Evolutionary conservation across 2,113 vertebrate species (phyloP).

Genomic region (Oncorhynchus nerka): DNA sequence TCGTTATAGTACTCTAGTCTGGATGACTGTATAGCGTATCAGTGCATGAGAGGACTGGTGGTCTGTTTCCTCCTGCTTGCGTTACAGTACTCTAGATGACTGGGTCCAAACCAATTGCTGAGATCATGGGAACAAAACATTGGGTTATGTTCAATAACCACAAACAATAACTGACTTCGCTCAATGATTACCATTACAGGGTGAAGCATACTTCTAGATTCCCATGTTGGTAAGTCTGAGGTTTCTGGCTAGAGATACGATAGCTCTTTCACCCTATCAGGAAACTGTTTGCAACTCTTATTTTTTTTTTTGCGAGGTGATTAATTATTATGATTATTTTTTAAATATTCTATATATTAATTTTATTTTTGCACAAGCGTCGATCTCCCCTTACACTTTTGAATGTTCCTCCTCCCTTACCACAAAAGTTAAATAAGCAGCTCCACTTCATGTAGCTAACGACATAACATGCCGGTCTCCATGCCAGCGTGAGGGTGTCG

Average conservation of each 20-base stretch:
- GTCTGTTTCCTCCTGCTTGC: conserved; percentile 50
- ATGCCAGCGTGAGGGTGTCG: conserved; percentile 80
- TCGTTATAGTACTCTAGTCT: too few species aligned
- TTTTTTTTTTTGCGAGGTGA: conserved; percentile 69
- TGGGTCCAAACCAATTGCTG: conserved; percentile 58
- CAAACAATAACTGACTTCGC: conserved; percentile 57
- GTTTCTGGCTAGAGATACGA: conserved; percentile 36
- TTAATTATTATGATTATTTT: conserved; percentile 74
- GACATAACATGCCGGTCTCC: conserved; percentile 78
- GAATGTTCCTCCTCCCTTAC: conserved; percentile 65
- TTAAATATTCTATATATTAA: not conserved
- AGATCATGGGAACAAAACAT: conserved; percentile 65
- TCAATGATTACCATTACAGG: conserved; percentile 38
- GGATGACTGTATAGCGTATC: conserved; percentile 46
- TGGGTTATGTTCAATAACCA: conserved; percentile 44
- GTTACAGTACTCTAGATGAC: conserved; percentile 63
- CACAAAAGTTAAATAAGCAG: conserved; percentile 84
- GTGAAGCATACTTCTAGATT: conserved; percentile 51
- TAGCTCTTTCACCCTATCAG: conserved; percentile 57
- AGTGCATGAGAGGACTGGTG: conserved; percentile 29
- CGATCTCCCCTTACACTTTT: conserved; percentile 35
- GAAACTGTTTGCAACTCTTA: conserved; percentile 72
- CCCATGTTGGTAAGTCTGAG: conserved; percentile 40
- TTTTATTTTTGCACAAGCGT: conserved; percentile 53
- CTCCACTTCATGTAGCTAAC: conserved; percentile 80